Base-by-base conservation (phyloP, 1,140 invertebrate genomes). In the Wiebesia pumilae region DNA sequence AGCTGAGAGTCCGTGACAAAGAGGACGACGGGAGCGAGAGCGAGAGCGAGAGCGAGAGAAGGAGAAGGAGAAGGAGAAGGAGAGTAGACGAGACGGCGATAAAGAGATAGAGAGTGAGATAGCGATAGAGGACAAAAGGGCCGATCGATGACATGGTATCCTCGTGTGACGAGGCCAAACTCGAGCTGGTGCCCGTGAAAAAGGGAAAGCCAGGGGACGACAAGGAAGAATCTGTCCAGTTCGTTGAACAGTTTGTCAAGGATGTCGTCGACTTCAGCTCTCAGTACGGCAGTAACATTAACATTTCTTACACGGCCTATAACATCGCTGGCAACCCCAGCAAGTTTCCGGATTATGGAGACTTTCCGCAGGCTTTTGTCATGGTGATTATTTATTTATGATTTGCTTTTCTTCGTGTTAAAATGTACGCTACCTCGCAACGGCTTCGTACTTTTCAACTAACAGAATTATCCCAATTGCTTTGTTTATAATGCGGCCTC, bases 351-450 rank as follows among this genome's bases (percentile, higher is more conserved):
- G 95, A 95, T 86, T 98, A 98, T 94, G 97, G 97, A 73, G 98
- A 98, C 92, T 98, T 97, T 94, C 97, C 97, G 21, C 97, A 98
- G 92, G 96, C 97, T 73, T 98, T 97, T 95, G 96, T 97, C 81
- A 97, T 98, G 96, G 97, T 98, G 95, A 94, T 35, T 38, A 79
- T 78, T 71, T 19, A 54, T 14, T 16, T 19, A 16, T 54, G 19
- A 3, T 16, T 12, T 21, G 27, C 30, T 7, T 30, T 67, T n/a
- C n/a, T 47, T 47, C 43, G 12, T 47, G 4, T 47, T 47, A 7
- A 47, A 12, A 47, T 47, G 12, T 7, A 7, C 43, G 12, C 12
- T 47, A 47, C 12, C 43, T 7, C 4, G 43, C 43, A 47, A 12
- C 12, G 4, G 43, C 19, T 54, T 54, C 19, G 19, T 16, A 16